A percentile compares a stretch with the other conserved stretches of the same genome.
Conservation (phyloP, 2,113 vertebrate species). For the Gobius niger region DNA sequence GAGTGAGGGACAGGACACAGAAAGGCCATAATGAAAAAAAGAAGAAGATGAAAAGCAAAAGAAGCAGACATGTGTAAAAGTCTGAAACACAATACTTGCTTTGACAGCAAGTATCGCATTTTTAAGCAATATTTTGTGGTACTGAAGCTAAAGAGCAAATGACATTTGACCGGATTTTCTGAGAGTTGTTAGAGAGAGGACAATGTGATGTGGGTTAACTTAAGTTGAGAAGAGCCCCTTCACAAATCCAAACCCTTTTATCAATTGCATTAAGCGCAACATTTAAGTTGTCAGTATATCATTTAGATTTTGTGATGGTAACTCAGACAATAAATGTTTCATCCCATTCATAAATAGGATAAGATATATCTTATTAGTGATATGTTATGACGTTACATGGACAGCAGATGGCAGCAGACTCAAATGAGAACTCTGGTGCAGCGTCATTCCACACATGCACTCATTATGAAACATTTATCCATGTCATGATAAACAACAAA, state of each 20-base stretch:
- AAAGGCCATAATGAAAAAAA: slow-evolving; percentile 57
- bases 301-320: too few species aligned
- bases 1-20: slow-evolving; percentile 32
- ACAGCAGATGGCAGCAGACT: slow-evolving; percentile 73
- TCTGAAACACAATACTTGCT: slow-evolving; percentile 53
- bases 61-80: slow-evolving; percentile 57
- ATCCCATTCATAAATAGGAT: neutral
- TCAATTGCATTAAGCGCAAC: too few species aligned
- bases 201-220: slow-evolving; percentile 44
- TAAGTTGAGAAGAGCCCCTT: slow-evolving; percentile 23
- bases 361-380: neutral
- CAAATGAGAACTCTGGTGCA: slow-evolving; percentile 9
- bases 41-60: slow-evolving; percentile 69
- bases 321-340: too few species aligned
- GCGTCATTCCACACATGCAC: neutral
- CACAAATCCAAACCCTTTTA: neutral
- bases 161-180: slow-evolving; percentile 35
- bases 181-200: slow-evolving; percentile 51
- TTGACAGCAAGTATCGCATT: slow-evolving; percentile 3
- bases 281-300: too few species aligned
- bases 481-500: neutral
- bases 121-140: neutral
- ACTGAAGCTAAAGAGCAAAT: slow-evolving; percentile 6
- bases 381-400: slow-evolving; percentile 7
- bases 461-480: neutral